These are phyloP conservation scores for Caenorhabditis zanzibari DNA, from an alignment of 2,888 invertebrate species.

Conservation along the genomic window DNA sequence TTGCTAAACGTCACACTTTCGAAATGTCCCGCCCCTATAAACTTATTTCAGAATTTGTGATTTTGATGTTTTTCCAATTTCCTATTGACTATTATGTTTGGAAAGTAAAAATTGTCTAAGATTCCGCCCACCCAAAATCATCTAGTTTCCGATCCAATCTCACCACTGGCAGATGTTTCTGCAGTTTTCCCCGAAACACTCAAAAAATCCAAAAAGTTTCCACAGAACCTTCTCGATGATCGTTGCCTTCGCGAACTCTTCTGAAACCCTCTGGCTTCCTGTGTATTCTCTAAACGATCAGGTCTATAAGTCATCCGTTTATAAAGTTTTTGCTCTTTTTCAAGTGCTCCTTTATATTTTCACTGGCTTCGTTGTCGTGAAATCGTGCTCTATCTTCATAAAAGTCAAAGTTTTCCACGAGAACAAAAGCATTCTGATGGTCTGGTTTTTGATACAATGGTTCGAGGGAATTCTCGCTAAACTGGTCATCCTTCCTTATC, in stretches of 20 bases:
- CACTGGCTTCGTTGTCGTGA: neutral
- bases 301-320: neutral
- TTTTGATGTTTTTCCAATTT: too few species aligned
- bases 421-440: constrained; percentile 16
- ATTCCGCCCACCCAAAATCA: too few species aligned
- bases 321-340: neutral
- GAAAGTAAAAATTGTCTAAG: too few species aligned
- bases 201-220: too few species aligned
- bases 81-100: too few species aligned
- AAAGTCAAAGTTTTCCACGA: constrained; percentile 12
- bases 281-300: constrained; percentile 13
- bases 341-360: neutral
- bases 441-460: constrained; percentile 15
- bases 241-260: constrained; percentile 1
- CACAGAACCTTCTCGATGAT: constrained; percentile 21
- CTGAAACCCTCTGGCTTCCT: constrained; percentile 12
- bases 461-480: constrained; percentile 10
- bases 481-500: constrained; percentile 11
- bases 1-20: too few species aligned
- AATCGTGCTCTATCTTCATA: neutral
- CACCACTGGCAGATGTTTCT: neutral
- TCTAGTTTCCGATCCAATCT: too few species aligned
- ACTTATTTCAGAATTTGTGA: too few species aligned
- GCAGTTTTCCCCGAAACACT: neutral
- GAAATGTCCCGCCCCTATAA: too few species aligned